Evolutionary conservation across 2,113 vertebrate species (phyloP).

Genomic region (Salvelinus sp.): DNA sequence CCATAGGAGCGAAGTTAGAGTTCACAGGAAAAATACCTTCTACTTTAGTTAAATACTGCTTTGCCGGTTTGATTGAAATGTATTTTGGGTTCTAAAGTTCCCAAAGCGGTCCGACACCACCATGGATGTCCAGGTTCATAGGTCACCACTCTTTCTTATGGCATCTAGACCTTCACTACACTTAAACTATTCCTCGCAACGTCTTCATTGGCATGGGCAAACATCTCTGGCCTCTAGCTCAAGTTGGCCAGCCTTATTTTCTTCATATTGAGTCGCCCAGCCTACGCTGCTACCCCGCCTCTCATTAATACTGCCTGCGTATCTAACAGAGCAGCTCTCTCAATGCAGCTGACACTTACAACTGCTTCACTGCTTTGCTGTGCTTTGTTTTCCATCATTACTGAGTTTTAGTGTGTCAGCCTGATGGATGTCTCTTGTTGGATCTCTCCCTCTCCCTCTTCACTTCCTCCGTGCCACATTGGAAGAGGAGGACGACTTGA

Average conservation of each 20-base stretch:
- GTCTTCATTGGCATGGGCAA: background rate
- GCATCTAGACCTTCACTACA: too few species aligned
- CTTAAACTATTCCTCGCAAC: too few species aligned
- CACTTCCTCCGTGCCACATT: background rate
- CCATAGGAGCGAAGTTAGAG: too few species aligned
- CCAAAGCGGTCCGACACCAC: too few species aligned
- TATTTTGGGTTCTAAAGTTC: too few species aligned
- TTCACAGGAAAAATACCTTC: too few species aligned
- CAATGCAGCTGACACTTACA: conserved; percentile 21
- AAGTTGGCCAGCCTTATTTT: background rate
- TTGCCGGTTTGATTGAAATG: too few species aligned
- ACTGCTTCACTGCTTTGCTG: conserved; percentile 15
- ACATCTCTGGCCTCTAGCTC: background rate
- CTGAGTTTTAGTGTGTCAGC: conserved; percentile 15
- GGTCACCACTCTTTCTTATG: too few species aligned
- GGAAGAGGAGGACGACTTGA: conserved; percentile 15
- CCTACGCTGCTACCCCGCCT: background rate
- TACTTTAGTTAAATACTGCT: too few species aligned
- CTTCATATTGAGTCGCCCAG: background rate
- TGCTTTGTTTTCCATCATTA: conserved; percentile 37
- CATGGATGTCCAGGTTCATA: too few species aligned
- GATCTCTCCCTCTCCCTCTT: background rate
- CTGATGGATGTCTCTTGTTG: conserved; percentile 29
- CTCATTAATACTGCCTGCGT: conserved; percentile 19
- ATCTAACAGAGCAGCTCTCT: conserved; percentile 15